A percentile compares a stretch with the other conserved stretches of the same genome.
phyloP scores from a whole-genome alignment of 2,113 vertebrate genomes.

The Anthoscopus minutus region DNA sequence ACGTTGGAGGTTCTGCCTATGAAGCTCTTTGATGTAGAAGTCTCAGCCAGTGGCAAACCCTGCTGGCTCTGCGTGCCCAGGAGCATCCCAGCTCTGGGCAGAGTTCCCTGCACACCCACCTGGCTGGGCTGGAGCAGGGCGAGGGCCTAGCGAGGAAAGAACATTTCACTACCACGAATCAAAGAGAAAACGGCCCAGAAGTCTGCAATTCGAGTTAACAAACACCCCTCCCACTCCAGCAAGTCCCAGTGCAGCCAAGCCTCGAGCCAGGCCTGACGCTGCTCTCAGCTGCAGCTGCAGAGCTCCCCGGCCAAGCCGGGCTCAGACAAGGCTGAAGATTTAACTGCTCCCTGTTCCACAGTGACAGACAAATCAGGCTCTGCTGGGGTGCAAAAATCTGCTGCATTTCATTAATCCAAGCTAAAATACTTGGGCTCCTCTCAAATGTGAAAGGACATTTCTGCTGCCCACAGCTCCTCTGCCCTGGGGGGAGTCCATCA shows the following conservation, averaged over 20 bases:
- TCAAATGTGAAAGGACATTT: not conserved
- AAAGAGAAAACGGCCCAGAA: not conserved
- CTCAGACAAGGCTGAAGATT: not conserved
- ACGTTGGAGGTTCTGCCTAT: constrained; percentile 16
- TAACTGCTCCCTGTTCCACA: not conserved
- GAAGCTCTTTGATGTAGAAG: constrained; percentile 39
- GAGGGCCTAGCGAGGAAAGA: not conserved
- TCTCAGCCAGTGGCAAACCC: not conserved
- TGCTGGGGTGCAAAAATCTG: not conserved
- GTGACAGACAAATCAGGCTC: not conserved
- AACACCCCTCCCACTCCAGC: not conserved
- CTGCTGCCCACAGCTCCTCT: not conserved
- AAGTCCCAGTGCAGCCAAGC: not conserved
- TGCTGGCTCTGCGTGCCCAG: not conserved
- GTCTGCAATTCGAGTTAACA: not conserved
- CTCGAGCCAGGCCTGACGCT: not conserved
- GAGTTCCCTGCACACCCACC: not conserved
- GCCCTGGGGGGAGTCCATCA: not conserved
- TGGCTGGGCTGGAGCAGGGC: not conserved
- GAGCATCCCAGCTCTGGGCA: not conserved
- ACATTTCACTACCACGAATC: not conserved
- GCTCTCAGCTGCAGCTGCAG: constrained; percentile 41
- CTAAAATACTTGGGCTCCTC: not conserved
- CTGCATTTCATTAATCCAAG: not conserved
- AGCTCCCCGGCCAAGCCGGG: not conserved